Evolutionary conservation across 2,888 invertebrate genomes (phyloP).

Genomic region (Drosophila neonasuta): DNA sequence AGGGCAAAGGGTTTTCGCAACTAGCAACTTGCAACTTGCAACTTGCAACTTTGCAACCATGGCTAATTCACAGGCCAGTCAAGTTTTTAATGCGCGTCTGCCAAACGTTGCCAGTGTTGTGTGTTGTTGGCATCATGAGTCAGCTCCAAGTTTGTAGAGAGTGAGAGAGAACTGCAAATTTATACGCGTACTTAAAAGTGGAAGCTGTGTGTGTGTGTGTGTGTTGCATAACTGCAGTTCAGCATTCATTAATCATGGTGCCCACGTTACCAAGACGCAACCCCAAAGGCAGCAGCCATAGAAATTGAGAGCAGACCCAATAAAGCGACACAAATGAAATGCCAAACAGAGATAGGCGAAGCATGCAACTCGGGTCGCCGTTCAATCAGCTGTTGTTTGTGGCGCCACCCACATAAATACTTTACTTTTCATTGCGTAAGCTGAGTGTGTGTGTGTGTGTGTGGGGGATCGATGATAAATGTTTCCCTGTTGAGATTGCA

Average conservation of each 20-base stretch:
- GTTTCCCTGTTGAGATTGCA: slow-evolving; percentile 60
- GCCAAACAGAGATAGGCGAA: slow-evolving; percentile 44
- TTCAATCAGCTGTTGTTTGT: slow-evolving; percentile 28
- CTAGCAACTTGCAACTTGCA: not conserved
- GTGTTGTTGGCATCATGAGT: slow-evolving; percentile 43
- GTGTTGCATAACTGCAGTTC: slow-evolving; percentile 29
- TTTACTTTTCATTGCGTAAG: slow-evolving; percentile 70
- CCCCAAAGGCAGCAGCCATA: slow-evolving; percentile 28
- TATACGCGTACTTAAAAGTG: slow-evolving; percentile 23
- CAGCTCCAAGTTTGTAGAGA: slow-evolving; percentile 26
- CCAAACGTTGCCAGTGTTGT: slow-evolving; percentile 7
- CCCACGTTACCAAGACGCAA: slow-evolving; percentile 34
- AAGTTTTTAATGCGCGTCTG: slow-evolving; percentile 43
- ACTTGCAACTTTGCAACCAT: slow-evolving; percentile 1
- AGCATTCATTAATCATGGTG: slow-evolving; percentile 66
- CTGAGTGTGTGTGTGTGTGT: slow-evolving; percentile 22
- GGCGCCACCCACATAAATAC: slow-evolving; percentile 58
- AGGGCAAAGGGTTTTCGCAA: slow-evolving; percentile 7
- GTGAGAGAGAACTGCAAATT: not conserved
- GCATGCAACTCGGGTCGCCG: slow-evolving; percentile 1
- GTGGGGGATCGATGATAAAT: slow-evolving; percentile 65
- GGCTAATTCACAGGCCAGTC: slow-evolving; percentile 31
- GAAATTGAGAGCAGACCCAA: slow-evolving; percentile 40
- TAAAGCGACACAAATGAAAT: slow-evolving; percentile 40
- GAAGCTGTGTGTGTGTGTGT: slow-evolving; percentile 14